Percentiles rank a stretch among this genome's conserved stretches.
These are phyloP conservation scores for Poecilia velifera DNA, from an alignment of 2,797 vertebrate species.

Conservation along the genomic window DNA sequence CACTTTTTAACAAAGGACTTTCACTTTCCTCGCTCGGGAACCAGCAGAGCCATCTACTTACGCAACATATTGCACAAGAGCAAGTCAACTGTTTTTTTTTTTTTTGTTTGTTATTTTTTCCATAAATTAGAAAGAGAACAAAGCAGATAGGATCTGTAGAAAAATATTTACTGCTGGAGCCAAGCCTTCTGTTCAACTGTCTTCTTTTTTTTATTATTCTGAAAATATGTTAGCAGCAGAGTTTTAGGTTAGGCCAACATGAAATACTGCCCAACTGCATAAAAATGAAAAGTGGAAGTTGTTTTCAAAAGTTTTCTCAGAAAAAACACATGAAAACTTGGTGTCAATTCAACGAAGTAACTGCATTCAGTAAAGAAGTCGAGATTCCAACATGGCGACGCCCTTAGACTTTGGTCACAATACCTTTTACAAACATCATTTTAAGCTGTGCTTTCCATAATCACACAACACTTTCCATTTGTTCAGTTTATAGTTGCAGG, in stretches of 20 bases:
- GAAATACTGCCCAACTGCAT: neutral
- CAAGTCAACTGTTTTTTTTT: neutral
- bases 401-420: too few species aligned
- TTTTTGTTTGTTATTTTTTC: neutral
- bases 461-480: too few species aligned
- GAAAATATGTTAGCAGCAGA: neutral
- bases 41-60: constrained; percentile 19
- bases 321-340: neutral
- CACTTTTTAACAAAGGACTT: constrained; percentile 33
- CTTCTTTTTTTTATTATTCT: neutral
- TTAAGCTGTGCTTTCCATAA: too few species aligned
- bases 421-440: too few species aligned
- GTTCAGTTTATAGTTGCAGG: too few species aligned
- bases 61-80: constrained; percentile 23
- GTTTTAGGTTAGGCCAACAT: neutral
- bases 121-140: neutral
- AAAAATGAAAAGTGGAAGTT: neutral
- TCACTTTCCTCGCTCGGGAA: constrained; percentile 17
- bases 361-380: neutral
- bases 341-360: neutral
- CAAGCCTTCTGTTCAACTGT: neutral
- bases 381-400: too few species aligned
- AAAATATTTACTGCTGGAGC: neutral
- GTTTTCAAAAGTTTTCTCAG: neutral
- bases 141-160: neutral